These are phyloP conservation scores for Atrina japonica DNA, from an alignment of 2,888 invertebrate genomes.

Conservation along the genomic window DNA sequence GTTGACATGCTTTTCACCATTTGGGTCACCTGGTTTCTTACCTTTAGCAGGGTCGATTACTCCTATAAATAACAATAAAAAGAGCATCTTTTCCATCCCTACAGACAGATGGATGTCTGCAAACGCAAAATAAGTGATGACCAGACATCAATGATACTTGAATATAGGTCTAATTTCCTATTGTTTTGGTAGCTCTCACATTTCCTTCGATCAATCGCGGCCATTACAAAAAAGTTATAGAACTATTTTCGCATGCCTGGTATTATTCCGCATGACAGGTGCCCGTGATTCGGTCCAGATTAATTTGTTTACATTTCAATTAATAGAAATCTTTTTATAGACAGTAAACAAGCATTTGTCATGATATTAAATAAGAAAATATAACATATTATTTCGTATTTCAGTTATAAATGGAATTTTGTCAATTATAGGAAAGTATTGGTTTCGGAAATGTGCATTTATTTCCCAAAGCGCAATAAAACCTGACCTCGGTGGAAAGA, in stretches of 20 bases:
- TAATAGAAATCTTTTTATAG: no score
- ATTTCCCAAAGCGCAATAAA: slow-evolving; percentile 27
- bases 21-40: slow-evolving; percentile 26
- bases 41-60: slow-evolving; percentile 36
- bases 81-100: slow-evolving; percentile 56
- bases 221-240: slow-evolving; percentile 45
- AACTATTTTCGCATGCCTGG: slow-evolving; percentile 34
- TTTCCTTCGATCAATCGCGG: slow-evolving; percentile 34
- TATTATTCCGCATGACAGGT: slow-evolving; percentile 48
- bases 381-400: no score
- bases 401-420: no score
- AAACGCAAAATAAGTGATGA: slow-evolving; percentile 19
- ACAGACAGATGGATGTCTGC: slow-evolving; percentile 50
- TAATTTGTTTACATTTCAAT: slow-evolving; percentile 42
- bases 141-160: slow-evolving; percentile 42
- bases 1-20: not conserved
- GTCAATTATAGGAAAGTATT: no score
- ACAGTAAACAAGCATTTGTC: no score
- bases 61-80: slow-evolving; percentile 47
- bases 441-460: slow-evolving; percentile 6
- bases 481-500: slow-evolving; percentile 33
- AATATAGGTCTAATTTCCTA: slow-evolving; percentile 13
- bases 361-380: no score
- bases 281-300: slow-evolving; percentile 46
- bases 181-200: slow-evolving; percentile 31